These are phyloP conservation scores for Euzetes globulus DNA, from an alignment of 2,888 invertebrate species.

Conservation along the genomic window DNA sequence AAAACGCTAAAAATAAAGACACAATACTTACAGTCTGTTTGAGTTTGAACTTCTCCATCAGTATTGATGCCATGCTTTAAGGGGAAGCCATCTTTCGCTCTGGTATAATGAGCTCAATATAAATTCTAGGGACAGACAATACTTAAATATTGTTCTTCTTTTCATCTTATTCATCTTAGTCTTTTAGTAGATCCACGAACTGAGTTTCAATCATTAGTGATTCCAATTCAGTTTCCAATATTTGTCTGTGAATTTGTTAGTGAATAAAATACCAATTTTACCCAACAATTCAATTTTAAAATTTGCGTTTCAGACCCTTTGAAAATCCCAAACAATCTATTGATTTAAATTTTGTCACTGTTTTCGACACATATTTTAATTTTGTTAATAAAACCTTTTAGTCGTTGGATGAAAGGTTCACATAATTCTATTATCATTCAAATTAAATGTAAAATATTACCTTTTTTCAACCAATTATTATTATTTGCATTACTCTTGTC, in stretches of 20 bases:
- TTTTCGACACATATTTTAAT: too few species aligned
- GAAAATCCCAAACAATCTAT: too few species aligned
- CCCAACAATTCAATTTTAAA: too few species aligned
- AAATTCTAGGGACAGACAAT: background rate
- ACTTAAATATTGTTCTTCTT: background rate
- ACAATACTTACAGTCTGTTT: background rate
- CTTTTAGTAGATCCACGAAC: background rate
- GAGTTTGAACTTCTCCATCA: background rate
- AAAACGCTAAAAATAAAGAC: background rate
- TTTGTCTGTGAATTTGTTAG: background rate
- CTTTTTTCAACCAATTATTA: too few species aligned
- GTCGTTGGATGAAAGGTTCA: too few species aligned
- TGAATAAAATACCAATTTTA: too few species aligned
- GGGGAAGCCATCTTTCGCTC: background rate
- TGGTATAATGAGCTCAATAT: constrained; percentile 11
- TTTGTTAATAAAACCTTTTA: too few species aligned
- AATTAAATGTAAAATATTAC: too few species aligned
- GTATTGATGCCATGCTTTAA: background rate
- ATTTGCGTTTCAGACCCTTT: too few species aligned
- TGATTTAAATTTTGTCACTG: too few species aligned
- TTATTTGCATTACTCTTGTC: too few species aligned
- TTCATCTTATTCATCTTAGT: background rate
- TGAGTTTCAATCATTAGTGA: background rate
- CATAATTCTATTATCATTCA: too few species aligned
- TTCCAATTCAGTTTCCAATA: background rate